Evolutionary conservation across 1,140 invertebrate species (phyloP), one percentile per base, ranked within the genome.

Genomic region (Penaeus chinensis): DNA sequence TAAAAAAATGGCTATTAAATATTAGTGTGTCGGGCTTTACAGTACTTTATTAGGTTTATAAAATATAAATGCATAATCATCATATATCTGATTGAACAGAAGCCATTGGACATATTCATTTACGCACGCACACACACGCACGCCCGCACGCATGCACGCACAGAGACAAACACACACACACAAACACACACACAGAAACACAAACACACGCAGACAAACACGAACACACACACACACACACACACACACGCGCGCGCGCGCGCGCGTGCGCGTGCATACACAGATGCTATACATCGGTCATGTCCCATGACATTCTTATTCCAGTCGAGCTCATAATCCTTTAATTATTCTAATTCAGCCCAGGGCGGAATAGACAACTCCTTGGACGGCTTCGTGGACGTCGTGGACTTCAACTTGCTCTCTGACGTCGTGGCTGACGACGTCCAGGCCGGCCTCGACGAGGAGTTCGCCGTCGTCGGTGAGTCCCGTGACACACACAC

Each of bases 381-480:
- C 66, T 3, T 71, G 66, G 66, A 71, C 66, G 32, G 32, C 20
- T 11, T 32, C 20, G n/a, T 71, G 66, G 66, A 32, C n/a, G 66
- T 71, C 66, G 32, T 32, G 66, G 66, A n/a, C 66, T 71, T 71
- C 66, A n/a, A 8, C 20, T 62, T 27, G 77, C 69, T 60, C 62
- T 85, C 37, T n/a, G 83, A 85, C 19, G 69, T 85, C 16, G 77
- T 85, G 69, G 83, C 83, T 10, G 22, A 37, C 7, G 69, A 27
- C 27, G 71, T 85, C 66, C 69, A 60, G 37, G 83, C 47, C 10
- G 83, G 83, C 3, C 47, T 85, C 7, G 69, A 85, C 27, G 83
- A 85, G 5, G 83, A 85, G 42, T 85, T 85, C 83, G 60, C 69
- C 18, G 42, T 60, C 22, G 69, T 85, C 13, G 83, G 83, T 85